These are phyloP conservation scores for Oreotragus oreotragus DNA, from an alignment of 2,113 vertebrate genomes.

Conservation along the genomic window DNA sequence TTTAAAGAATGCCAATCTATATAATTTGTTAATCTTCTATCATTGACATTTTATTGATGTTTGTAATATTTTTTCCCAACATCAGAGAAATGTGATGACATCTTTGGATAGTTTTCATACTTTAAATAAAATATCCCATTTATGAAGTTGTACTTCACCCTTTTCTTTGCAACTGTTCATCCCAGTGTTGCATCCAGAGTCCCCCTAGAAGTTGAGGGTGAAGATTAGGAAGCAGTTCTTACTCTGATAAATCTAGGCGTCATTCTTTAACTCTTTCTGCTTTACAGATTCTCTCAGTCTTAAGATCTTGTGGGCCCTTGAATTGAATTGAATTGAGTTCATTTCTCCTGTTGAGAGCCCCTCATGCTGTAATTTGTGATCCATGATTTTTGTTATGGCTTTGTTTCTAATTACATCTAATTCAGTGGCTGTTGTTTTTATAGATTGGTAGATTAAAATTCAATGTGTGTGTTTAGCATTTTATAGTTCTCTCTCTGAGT, in stretches of 20 bases:
- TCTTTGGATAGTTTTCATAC: neutral
- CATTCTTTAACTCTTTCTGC: neutral
- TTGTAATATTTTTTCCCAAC: neutral
- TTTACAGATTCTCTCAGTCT: neutral
- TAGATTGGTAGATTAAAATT: neutral
- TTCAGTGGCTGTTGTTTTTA: neutral
- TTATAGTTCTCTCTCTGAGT: neutral
- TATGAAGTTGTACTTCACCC: neutral
- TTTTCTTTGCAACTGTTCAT: neutral
- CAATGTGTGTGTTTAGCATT: neutral
- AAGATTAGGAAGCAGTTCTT: neutral
- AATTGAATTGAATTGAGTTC: neutral
- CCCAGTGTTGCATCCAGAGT: neutral
- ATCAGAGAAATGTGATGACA: neutral
- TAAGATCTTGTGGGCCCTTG: neutral
- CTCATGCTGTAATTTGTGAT: neutral
- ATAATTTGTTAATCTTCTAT: neutral
- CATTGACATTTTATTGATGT: neutral
- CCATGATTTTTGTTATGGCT: neutral
- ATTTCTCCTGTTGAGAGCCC: neutral
- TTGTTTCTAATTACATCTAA: constrained; percentile 26
- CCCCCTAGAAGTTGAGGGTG: neutral
- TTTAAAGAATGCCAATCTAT: neutral
- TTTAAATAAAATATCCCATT: neutral
- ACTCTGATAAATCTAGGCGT: neutral